Evolutionary conservation across 2,888 invertebrate genomes (phyloP).

Genomic region (Serripes groenlandicus): DNA sequence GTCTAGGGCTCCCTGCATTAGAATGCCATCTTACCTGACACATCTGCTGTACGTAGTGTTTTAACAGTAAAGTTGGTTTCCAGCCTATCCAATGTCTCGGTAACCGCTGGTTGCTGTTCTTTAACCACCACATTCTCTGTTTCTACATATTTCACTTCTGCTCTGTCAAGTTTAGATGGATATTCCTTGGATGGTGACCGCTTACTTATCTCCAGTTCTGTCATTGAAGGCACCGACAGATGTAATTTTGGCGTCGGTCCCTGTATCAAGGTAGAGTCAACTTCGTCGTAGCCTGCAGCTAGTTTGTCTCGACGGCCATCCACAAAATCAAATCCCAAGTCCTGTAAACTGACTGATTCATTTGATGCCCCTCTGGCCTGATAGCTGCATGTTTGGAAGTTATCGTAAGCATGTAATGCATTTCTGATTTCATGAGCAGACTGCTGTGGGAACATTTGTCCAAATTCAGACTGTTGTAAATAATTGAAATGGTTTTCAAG

Average conservation of each 20-base stretch:
- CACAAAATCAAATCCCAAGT: conserved; percentile 14
- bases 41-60: conserved; percentile 7
- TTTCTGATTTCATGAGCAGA: conserved; percentile 11
- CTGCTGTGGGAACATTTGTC: neutral
- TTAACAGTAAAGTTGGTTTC: conserved; percentile 1
- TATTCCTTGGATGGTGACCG: neutral
- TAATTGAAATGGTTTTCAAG: conserved; percentile 16
- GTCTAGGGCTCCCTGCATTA: too few species aligned
- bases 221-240: neutral
- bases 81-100: neutral
- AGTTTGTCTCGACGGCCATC: neutral
- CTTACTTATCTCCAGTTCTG: neutral
- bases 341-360: neutral
- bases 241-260: neutral
- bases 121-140: conserved; percentile 9
- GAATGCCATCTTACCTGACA: conserved; percentile 1
- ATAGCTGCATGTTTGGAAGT: conserved; percentile 22
- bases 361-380: conserved; percentile 27
- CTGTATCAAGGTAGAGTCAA: neutral
- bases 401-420: conserved; percentile 13
- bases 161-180: neutral
- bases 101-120: neutral
- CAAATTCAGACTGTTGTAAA: conserved; percentile 14
- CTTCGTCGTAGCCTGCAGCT: neutral
- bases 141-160: conserved; percentile 4